Conservation (phyloP, 1,140 invertebrate species). For the Neuroterus valhalla region DNA sequence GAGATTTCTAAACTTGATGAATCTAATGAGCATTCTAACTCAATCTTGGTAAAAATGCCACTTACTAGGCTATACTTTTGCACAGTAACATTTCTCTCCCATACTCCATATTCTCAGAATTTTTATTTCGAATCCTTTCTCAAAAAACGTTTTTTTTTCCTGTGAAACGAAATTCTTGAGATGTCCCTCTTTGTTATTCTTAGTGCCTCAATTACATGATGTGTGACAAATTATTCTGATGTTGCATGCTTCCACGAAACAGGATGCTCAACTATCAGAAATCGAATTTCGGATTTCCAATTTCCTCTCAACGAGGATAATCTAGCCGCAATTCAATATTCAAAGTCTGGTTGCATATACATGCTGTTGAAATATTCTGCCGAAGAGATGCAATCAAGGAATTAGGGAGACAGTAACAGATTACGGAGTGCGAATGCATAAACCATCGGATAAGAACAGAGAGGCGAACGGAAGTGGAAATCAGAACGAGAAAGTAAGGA, state of each 20-base stretch:
- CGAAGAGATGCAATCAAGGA: conserved; percentile 20
- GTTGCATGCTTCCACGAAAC: not conserved
- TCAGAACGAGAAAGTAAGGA: not conserved
- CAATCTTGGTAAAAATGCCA: too few species aligned
- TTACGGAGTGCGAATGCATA: conserved; percentile 18
- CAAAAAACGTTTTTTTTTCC: too few species aligned
- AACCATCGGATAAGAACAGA: conserved; percentile 9
- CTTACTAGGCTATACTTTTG: too few species aligned
- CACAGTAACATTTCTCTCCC: too few species aligned
- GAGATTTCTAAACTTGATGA: too few species aligned
- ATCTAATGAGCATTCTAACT: too few species aligned
- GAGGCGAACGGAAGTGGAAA: not conserved
- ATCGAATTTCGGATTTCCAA: conserved; percentile 12
- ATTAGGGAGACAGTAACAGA: conserved; percentile 26
- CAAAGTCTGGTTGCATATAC: conserved; percentile 5
- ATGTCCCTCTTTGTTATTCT: too few species aligned
- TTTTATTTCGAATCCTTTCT: too few species aligned
- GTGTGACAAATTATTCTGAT: too few species aligned
- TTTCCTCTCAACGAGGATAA: not conserved
- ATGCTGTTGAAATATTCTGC: conserved; percentile 12
- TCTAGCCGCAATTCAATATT: conserved; percentile 22
- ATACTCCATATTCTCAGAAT: too few species aligned
- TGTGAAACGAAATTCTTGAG: too few species aligned
- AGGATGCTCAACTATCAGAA: conserved; percentile 1
- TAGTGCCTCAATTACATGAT: too few species aligned